These are phyloP conservation scores for Druon quercuslanigerum DNA, from an alignment of 1,140 invertebrate species.

Conservation along the genomic window DNA sequence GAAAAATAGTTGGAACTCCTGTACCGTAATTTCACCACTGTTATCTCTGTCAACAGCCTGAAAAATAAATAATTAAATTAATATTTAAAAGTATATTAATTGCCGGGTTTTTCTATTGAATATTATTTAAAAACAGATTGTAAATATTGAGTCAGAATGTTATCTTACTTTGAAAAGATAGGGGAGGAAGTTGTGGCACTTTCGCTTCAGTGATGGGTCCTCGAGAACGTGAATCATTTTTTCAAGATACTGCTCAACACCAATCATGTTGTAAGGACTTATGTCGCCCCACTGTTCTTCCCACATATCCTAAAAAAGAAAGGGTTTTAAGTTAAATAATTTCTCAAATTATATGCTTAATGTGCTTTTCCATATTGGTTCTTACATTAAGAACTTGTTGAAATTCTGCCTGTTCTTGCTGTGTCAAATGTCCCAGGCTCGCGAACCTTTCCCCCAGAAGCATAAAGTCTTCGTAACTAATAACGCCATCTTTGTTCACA, in stretches of 20 bases:
- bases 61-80: constrained; percentile 37
- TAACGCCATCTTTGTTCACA: constrained; percentile 89
- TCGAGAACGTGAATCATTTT: constrained; percentile 88
- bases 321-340: not conserved
- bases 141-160: not conserved
- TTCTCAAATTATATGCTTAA: not conserved
- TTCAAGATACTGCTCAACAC: constrained; percentile 86
- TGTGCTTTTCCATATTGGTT: constrained; percentile 20
- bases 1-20: constrained; percentile 90
- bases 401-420: constrained; percentile 80
- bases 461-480: constrained; percentile 87
- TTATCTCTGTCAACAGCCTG: constrained; percentile 89
- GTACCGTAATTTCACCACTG: constrained; percentile 84
- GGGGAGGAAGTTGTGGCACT: constrained; percentile 84
- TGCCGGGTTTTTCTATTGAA: constrained; percentile 6
- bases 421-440: constrained; percentile 82
- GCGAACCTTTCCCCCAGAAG: constrained; percentile 84
- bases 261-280: constrained; percentile 86
- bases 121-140: not conserved
- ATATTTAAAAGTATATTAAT: constrained; percentile 21
- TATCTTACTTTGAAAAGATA: constrained; percentile 84
- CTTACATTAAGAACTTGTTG: constrained; percentile 80
- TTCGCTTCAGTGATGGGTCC: constrained; percentile 83
- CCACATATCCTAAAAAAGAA: constrained; percentile 81
- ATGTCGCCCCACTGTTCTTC: constrained; percentile 89